A percentile compares a stretch with the other conserved stretches of the same genome.
Evolutionary conservation across 2,113 vertebrate species (phyloP).

Genomic region (Octodon degus): DNA sequence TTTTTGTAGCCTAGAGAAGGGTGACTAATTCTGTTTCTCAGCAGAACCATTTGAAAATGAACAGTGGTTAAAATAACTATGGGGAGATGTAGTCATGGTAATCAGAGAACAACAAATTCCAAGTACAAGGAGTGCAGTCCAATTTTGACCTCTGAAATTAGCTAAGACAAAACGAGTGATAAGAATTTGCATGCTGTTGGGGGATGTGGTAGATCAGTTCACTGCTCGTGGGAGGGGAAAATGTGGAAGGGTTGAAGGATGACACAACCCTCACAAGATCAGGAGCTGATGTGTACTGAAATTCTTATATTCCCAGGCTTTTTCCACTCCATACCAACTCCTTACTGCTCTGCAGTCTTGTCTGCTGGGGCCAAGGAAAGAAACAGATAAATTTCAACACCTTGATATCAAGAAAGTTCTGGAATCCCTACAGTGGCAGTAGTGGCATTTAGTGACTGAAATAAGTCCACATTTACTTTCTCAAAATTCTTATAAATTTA

Average conservation of each 20-base stretch:
- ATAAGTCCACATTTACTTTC: conserved; percentile 16
- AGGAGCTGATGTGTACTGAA: conserved; percentile 49
- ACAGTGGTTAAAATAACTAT: conserved; percentile 30
- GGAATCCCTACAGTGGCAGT: not conserved
- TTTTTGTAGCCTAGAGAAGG: conserved; percentile 46
- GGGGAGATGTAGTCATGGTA: conserved; percentile 58
- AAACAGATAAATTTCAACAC: conserved; percentile 44
- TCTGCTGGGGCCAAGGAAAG: conserved; percentile 33
- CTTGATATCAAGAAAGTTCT: not conserved
- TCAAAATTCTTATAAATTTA: not conserved
- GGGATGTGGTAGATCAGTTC: not conserved
- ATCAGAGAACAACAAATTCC: conserved; percentile 71
- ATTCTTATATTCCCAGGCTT: conserved; percentile 61
- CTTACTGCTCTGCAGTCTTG: conserved; percentile 48
- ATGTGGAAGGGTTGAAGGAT: conserved; percentile 63
- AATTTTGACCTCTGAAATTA: conserved; percentile 70
- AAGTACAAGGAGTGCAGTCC: conserved; percentile 34
- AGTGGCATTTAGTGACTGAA: not conserved
- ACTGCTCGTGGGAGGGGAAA: conserved; percentile 66
- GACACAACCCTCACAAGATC: conserved; percentile 74
- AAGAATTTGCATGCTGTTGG: conserved; percentile 47
- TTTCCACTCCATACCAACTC: conserved; percentile 59
- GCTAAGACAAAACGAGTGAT: conserved; percentile 63
- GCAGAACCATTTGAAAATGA: conserved; percentile 33
- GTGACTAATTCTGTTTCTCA: conserved; percentile 14